Evolutionary conservation across 2,888 invertebrate species (phyloP).

Genomic region (Thalpophila matura): DNA sequence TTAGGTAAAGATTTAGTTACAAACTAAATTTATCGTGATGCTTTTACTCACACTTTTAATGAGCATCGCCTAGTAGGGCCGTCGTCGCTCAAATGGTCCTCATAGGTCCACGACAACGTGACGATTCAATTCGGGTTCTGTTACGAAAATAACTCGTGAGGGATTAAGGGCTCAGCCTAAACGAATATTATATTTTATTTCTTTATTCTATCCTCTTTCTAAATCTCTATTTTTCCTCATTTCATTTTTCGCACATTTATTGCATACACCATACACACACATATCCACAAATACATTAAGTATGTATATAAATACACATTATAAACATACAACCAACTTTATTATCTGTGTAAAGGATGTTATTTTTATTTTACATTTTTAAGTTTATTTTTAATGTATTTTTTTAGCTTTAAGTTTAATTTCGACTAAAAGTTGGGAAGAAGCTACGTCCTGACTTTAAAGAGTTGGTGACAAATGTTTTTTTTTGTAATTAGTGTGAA

Average conservation of each 20-base stretch:
- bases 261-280: slow-evolving; percentile 2
- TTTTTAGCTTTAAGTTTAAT: slow-evolving; percentile 57
- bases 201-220: slow-evolving; percentile 15
- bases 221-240: slow-evolving; percentile 6
- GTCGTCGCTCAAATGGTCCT: slow-evolving; percentile 14
- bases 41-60: slow-evolving; percentile 4
- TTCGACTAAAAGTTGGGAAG: slow-evolving; percentile 48
- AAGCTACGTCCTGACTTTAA: slow-evolving; percentile 25
- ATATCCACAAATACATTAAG: slow-evolving; percentile 20
- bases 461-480: slow-evolving; percentile 40
- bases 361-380: slow-evolving; percentile 56
- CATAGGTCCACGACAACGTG: not conserved
- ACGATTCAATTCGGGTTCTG: not conserved
- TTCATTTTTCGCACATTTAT: not conserved
- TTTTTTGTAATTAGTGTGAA: slow-evolving; percentile 49
- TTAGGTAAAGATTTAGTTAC: too few relatives aligned
- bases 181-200: slow-evolving; percentile 13
- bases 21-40: slow-evolving; percentile 8
- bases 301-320: slow-evolving; percentile 31
- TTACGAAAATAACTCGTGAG: not conserved
- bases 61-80: not conserved
- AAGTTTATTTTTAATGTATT: slow-evolving; percentile 56
- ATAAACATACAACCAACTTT: slow-evolving; percentile 24
- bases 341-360: slow-evolving; percentile 50
- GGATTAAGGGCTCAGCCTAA: slow-evolving; percentile 1